These are phyloP conservation scores for Zophobas morio DNA, from an alignment of 1,140 invertebrate species.

Conservation along the genomic window DNA sequence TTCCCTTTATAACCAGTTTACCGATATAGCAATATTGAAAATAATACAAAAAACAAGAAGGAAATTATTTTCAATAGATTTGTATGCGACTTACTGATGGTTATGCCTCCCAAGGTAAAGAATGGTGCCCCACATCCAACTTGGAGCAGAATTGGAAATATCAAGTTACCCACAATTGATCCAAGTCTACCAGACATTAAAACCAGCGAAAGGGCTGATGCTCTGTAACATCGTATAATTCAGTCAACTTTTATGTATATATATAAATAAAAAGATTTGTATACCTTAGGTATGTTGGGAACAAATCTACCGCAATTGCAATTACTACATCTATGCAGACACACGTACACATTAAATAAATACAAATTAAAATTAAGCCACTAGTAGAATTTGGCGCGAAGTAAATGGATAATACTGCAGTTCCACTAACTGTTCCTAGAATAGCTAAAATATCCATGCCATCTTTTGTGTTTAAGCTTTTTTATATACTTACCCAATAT, in stretches of 20 bases:
- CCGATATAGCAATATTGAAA: too few species aligned
- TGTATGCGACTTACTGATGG: neutral
- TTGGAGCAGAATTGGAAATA: conserved; percentile 60
- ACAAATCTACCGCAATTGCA: conserved; percentile 60
- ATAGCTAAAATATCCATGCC: conserved; percentile 46
- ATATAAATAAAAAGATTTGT: too few species aligned
- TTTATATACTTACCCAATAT: conserved; percentile 53
- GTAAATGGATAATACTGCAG: conserved; percentile 52
- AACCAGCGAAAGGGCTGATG: conserved; percentile 56
- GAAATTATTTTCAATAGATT: too few species aligned
- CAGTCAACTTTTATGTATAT: too few species aligned
- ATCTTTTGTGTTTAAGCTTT: neutral
- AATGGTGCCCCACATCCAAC: conserved; percentile 62
- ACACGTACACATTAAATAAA: conserved; percentile 53
- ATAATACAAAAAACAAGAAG: too few species aligned
- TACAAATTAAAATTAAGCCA: conserved; percentile 49
- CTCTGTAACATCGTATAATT: conserved; percentile 39
- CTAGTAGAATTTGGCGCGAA: conserved; percentile 54
- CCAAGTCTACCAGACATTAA: conserved; percentile 60
- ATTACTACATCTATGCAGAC: conserved; percentile 59
- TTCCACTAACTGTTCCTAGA: conserved; percentile 48
- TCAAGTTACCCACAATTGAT: conserved; percentile 60
- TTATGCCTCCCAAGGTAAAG: conserved; percentile 53
- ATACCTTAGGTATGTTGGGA: conserved; percentile 63
- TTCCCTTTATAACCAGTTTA: too few species aligned